Evolutionary conservation across 2,113 vertebrate genomes (phyloP).

Genomic region (Pontoporia blainvillei): DNA sequence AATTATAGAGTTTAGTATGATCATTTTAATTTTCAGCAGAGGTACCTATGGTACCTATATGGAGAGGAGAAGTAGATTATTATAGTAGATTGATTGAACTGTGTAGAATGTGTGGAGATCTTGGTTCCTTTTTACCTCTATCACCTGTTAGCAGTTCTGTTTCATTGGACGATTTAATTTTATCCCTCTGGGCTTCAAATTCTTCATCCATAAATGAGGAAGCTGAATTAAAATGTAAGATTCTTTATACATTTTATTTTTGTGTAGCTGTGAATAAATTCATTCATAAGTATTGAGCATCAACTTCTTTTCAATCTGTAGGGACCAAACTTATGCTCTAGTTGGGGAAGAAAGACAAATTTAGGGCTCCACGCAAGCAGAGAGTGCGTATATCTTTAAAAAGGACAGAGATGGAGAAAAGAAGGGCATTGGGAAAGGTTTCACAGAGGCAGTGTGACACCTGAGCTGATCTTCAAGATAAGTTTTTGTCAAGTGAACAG

Average conservation of each 20-base stretch:
- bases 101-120: neutral
- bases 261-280: constrained; percentile 15
- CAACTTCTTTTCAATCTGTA: neutral
- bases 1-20: neutral
- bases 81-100: neutral
- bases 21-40: constrained; percentile 10
- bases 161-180: neutral
- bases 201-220: neutral
- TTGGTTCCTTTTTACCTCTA: constrained; percentile 13
- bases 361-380: neutral
- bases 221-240: constrained; percentile 7
- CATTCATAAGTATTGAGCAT: neutral
- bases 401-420: neutral
- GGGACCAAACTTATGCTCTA: neutral
- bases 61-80: neutral
- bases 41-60: neutral
- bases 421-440: neutral
- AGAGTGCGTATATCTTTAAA: neutral
- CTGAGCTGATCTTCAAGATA: neutral
- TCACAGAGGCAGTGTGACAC: neutral
- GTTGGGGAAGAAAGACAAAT: neutral
- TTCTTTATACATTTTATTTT: neutral
- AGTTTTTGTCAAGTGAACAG: constrained; percentile 19
- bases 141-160: neutral
- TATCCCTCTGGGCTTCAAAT: neutral